A percentile compares a stretch with the other conserved stretches of the same genome.
These are phyloP conservation scores for Alces alces DNA, from an alignment of 2,113 vertebrate genomes.

Conservation along the genomic window DNA sequence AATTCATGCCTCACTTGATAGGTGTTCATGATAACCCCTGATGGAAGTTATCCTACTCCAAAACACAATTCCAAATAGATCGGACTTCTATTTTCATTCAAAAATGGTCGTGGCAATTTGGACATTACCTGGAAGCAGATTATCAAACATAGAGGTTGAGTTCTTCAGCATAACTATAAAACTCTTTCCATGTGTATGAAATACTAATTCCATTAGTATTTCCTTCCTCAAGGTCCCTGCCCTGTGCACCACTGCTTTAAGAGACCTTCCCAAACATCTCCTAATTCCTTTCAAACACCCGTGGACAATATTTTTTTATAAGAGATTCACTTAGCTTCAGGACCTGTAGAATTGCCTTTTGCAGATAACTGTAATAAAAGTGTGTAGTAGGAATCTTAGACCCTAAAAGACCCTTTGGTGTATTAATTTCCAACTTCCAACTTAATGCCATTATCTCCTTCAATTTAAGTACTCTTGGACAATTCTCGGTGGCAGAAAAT, in stretches of 20 bases:
- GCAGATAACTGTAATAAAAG: not conserved
- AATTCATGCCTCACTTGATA: not conserved
- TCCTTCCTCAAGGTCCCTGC: not conserved
- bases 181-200: not conserved
- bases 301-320: not conserved
- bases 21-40: not conserved
- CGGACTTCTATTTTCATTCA: not conserved
- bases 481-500: not conserved
- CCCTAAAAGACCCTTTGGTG: not conserved
- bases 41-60: not conserved
- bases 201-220: too few species aligned
- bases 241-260: rapidly evolving
- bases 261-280: not conserved
- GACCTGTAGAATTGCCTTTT: not conserved
- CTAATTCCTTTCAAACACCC: not conserved
- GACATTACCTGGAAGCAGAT: not conserved
- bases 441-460: not conserved
- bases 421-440: not conserved
- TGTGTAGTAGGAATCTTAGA: too few species aligned
- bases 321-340: not conserved
- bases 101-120: not conserved
- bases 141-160: not conserved
- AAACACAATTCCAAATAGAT: not conserved
- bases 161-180: not conserved
- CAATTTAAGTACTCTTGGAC: not conserved